phyloP scores from a whole-genome alignment of 2,797 vertebrate genomes.

The Tapera naevia region DNA sequence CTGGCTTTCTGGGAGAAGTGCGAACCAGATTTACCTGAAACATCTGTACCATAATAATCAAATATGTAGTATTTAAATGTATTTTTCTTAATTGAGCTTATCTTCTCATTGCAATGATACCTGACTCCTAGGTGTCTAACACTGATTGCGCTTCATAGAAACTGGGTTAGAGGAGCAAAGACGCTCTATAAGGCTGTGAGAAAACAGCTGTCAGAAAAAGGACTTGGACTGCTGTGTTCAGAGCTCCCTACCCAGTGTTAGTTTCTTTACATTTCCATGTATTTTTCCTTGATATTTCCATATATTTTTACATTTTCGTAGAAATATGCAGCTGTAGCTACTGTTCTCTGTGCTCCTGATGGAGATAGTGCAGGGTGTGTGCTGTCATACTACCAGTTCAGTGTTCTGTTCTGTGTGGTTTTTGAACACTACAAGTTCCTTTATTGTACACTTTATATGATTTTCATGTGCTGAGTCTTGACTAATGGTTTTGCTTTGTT shows the following conservation, averaged over 20 bases:
- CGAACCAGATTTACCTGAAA: slow-evolving; percentile 51
- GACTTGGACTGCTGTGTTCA: neutral
- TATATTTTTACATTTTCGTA: neutral
- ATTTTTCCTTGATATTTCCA: neutral
- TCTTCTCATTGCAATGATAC: neutral
- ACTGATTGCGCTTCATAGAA: neutral
- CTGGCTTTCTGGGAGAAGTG: neutral
- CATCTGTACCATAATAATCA: slow-evolving; percentile 25
- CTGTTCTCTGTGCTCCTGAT: neutral
- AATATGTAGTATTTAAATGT: neutral
- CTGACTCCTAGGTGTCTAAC: neutral
- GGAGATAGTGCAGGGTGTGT: neutral
- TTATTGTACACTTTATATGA: neutral
- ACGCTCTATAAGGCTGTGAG: neutral
- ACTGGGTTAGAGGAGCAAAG: neutral
- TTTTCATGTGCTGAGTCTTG: neutral
- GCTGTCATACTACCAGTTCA: neutral
- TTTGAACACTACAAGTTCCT: neutral
- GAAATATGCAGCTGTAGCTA: neutral
- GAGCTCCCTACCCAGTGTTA: neutral
- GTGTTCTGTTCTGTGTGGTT: neutral
- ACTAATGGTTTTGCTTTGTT: neutral
- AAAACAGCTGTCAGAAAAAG: neutral
- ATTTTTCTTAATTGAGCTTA: slow-evolving; percentile 37
- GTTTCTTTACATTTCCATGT: neutral